Conservation (phyloP, 2,113 vertebrate species). For the Fulica atra region DNA sequence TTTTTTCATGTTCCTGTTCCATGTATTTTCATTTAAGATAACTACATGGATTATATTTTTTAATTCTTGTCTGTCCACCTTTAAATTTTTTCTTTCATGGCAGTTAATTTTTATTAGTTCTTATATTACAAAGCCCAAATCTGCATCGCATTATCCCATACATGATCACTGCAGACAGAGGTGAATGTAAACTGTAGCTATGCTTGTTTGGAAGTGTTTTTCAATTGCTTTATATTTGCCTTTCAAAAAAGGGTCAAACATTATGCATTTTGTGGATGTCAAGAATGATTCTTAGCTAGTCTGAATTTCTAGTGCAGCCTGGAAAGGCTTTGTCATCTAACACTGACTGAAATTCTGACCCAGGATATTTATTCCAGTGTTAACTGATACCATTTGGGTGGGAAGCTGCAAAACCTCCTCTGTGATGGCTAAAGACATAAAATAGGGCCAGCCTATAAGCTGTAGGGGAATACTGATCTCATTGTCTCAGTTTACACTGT, state of each 20-base stretch:
- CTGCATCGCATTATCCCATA: background rate
- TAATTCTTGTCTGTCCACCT: background rate
- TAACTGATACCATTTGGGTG: background rate
- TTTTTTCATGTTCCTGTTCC: conserved; percentile 37
- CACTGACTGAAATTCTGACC: background rate
- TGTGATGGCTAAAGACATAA: background rate
- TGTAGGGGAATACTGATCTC: background rate
- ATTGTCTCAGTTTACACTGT: background rate
- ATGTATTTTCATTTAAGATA: background rate
- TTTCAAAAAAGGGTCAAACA: background rate
- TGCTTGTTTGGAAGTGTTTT: background rate
- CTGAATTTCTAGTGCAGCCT: background rate
- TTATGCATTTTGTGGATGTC: background rate
- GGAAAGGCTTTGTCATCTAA: background rate
- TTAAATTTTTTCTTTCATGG: background rate
- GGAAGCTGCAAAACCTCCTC: background rate
- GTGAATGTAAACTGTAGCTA: background rate
- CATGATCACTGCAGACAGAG: fast-evolving
- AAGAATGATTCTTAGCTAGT: background rate
- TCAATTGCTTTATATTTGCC: background rate
- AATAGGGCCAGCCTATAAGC: background rate
- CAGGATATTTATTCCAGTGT: background rate
- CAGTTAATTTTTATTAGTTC: background rate
- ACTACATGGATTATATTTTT: background rate
- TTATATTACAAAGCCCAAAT: background rate